phyloP scores from a whole-genome alignment of 1,140 invertebrate genomes.

The Eriocheir sinensis region DNA sequence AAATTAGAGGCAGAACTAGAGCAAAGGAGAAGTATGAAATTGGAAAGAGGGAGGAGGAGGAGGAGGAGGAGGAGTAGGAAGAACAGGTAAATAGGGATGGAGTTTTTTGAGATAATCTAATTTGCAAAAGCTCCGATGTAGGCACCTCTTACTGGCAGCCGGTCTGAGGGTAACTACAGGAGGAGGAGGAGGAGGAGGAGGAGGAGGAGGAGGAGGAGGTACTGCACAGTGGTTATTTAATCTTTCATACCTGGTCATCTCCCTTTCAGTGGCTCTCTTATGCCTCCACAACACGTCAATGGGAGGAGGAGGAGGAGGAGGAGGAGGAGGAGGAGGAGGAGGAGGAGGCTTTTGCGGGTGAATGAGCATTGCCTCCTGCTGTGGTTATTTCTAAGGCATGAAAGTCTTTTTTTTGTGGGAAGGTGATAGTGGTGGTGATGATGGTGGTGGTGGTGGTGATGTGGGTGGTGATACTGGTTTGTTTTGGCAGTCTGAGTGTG shows the following conservation, averaged over 20 bases:
- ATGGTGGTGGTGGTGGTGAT: neutral
- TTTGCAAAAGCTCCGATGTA: neutral
- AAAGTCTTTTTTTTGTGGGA: too few species aligned
- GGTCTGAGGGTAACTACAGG: neutral
- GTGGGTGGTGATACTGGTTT: neutral
- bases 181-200: neutral
- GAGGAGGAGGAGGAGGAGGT: neutral
- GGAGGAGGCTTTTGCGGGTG: neutral
- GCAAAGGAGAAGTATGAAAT: neutral
- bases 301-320: neutral
- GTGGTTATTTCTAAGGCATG: neutral
- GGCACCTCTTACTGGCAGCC: neutral
- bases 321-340: neutral
- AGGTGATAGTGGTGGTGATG: neutral
- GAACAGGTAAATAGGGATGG: neutral
- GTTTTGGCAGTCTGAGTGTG: neutral
- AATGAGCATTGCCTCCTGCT: neutral
- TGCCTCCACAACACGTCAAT: neutral
- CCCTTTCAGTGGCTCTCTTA: neutral
- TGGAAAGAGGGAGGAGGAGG: neutral
- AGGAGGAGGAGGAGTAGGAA: neutral
- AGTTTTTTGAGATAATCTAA: neutral
- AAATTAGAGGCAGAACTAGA: neutral
- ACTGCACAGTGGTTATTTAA: neutral
- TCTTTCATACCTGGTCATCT: neutral